Base-by-base conservation (phyloP, 2,888 invertebrate species). In the Scaptomyza cyrtandrae region DNA sequence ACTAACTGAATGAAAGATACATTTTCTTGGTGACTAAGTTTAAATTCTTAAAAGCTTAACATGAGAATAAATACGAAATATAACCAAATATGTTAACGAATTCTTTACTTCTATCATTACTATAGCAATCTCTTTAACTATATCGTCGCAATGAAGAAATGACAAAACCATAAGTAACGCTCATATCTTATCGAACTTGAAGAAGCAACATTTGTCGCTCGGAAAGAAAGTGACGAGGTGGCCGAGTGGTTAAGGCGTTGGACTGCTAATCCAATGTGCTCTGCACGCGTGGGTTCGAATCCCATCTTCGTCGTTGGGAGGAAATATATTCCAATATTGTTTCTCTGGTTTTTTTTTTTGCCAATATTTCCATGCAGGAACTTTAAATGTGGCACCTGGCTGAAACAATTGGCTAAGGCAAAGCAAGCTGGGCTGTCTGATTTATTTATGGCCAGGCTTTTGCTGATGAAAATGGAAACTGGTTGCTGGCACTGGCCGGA, bases 191-290 rank as follows among this genome's bases (percentile, higher is more conserved):
- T 44, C 0, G 11, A 10, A 39, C 13, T 13, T 63, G 6, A 78
- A 71, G 43, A 41, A 46, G 46, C 35, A 2, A 29, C 14, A 49
- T 48, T 54, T 6, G 57, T 4, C 35, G 33, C 3, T 0, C 0
- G 2, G 1, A 27, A 55, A 71, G 57, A 80, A 66, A 63, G 65
- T 83, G 95, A 95, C 95, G 95, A 95, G 95, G 95, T 95, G 95
- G 95, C 95, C 95, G 95, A 95, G 95, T 94, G 95, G 95, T 95
- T 95, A 95, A 95, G 95, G 95, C 95, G 95, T 95, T 95, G 95
- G 95, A 95, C 95, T 95, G 95, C 95, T 95, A 95, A 95, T 95
- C 95, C 95, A 95, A 95, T 95, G 95, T 95, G 95, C 95, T 95
- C 95, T 95, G 95, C 95, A 95, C 95, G 95, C 95, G 95, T 95